Evolutionary conservation across 1,140 invertebrate genomes (phyloP).

Genomic region (Conus betulinus): DNA sequence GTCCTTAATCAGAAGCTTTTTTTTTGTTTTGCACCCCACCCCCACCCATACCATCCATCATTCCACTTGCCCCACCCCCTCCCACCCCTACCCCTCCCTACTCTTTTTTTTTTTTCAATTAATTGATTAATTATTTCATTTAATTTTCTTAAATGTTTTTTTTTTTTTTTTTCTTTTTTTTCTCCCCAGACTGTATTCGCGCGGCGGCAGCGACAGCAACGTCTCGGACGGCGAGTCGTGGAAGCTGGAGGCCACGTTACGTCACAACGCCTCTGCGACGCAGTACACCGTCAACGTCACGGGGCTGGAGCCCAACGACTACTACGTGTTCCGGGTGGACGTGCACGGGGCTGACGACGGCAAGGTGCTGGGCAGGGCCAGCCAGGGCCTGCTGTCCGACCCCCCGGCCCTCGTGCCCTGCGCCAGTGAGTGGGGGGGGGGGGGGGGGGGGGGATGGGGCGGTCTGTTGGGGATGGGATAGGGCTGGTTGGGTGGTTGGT

Average conservation of each 20-base stretch:
- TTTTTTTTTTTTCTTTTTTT: no score
- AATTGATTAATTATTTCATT: no score
- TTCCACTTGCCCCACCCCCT: no score
- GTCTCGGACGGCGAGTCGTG: not conserved
- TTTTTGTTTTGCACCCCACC: no score
- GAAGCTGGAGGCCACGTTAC: not conserved
- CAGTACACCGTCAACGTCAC: constrained; percentile 23
- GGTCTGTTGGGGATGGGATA: no score
- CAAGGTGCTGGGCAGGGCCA: constrained; percentile 41
- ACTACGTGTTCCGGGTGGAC: constrained; percentile 57
- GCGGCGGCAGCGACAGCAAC: not conserved
- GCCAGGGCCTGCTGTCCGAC: constrained; percentile 40
- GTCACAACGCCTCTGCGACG: not conserved
- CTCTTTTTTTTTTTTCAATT: no score
- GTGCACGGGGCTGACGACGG: constrained; percentile 37
- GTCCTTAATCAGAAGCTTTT: no score
- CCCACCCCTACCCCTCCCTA: no score
- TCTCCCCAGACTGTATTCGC: constrained; percentile 16
- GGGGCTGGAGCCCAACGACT: constrained; percentile 14
- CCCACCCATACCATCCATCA: no score
- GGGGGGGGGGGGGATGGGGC: no score
- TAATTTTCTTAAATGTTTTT: no score
- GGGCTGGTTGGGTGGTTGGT: no score
- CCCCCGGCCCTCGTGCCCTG: constrained; percentile 40
- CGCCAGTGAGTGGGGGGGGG: constrained; percentile 43